Conservation (phyloP, 2,888 invertebrate genomes). For the Onchidella celtica region DNA sequence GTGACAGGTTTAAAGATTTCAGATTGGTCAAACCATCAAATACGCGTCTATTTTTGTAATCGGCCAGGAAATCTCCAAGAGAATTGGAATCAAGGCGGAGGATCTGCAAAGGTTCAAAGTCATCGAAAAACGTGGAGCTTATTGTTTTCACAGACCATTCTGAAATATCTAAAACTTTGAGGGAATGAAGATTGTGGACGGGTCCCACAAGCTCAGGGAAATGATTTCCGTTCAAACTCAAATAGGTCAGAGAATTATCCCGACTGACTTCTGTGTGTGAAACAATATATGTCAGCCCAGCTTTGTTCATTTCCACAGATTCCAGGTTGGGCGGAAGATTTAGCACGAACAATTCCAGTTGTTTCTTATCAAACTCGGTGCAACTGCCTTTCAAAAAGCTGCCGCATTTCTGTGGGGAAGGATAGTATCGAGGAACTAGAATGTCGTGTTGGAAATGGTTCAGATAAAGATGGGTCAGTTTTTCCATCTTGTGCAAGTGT, state of each 20-base stretch:
- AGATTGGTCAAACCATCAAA: not conserved
- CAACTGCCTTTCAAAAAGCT: not conserved
- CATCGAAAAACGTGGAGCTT: conserved; percentile 19
- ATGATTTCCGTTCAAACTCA: conserved; percentile 33
- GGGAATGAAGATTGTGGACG: conserved; percentile 25
- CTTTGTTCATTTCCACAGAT: not conserved
- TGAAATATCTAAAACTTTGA: conserved; percentile 21
- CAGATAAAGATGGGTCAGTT: not conserved
- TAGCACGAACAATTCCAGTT: too few relatives aligned
- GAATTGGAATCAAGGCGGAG: conserved; percentile 29
- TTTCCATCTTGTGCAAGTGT: conserved; percentile 18
- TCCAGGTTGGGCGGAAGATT: conserved; percentile 41
- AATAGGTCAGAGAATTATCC: conserved; percentile 22
- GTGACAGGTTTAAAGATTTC: not conserved
- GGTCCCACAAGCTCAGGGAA: conserved; percentile 39
- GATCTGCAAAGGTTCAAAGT: not conserved
- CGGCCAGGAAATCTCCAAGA: not conserved
- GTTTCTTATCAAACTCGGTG: not conserved
- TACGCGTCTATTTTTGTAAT: not conserved
- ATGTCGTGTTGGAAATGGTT: too few relatives aligned
- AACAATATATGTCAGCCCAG: conserved; percentile 31
- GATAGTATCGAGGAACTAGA: too few relatives aligned
- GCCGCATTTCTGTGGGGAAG: too few relatives aligned
- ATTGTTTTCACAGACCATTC: conserved; percentile 19
- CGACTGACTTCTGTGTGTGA: conserved; percentile 11